Evolutionary conservation across 2,888 invertebrate species (phyloP).

Genomic region (Lomographa bimaculata): DNA sequence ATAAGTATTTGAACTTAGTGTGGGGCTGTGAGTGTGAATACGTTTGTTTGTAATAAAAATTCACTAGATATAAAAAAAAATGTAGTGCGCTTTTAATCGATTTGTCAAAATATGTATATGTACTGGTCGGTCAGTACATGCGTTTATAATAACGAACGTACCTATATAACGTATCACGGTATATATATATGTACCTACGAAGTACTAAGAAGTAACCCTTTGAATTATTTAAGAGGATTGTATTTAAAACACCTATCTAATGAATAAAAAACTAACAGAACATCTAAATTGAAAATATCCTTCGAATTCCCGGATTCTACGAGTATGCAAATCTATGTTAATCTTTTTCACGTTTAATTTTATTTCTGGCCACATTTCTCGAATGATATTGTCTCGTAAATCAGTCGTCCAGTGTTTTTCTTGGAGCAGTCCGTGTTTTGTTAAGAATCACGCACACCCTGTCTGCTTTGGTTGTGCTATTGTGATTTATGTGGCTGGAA

Average conservation of each 20-base stretch:
- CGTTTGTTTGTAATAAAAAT: no score
- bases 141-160: no score
- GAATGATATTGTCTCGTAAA: constrained; percentile 80
- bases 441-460: constrained; percentile 80
- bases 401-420: constrained; percentile 79
- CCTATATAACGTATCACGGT: no score
- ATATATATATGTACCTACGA: no score
- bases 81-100: no score
- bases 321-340: constrained; percentile 68
- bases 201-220: no score
- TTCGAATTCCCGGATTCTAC: constrained; percentile 35
- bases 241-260: constrained; percentile 12
- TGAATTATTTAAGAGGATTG: constrained; percentile 10
- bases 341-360: constrained; percentile 72
- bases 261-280: constrained; percentile 13
- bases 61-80: no score
- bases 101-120: no score
- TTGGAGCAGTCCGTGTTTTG: constrained; percentile 78
- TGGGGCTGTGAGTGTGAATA: no score
- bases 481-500: constrained; percentile 72
- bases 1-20: no score
- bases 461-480: constrained; percentile 61
- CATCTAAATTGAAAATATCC: constrained; percentile 22
- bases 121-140: no score
- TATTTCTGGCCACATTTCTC: constrained; percentile 76